Percentiles rank a stretch among this genome's conserved stretches.
These are phyloP conservation scores for Cephalopachus bancanus DNA, from an alignment of 2,797 vertebrate species.

Conservation along the genomic window DNA sequence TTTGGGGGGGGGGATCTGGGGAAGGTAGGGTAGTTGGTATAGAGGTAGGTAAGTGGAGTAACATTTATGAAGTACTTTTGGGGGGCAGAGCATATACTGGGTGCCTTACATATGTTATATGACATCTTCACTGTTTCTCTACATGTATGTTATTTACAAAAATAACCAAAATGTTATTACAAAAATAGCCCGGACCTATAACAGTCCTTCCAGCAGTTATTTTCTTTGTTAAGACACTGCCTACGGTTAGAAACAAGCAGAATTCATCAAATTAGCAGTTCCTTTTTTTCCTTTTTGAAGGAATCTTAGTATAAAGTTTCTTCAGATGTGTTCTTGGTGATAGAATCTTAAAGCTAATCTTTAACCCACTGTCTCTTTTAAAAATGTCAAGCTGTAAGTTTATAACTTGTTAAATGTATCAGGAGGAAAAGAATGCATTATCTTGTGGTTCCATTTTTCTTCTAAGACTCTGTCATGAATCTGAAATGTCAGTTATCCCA, in stretches of 20 bases:
- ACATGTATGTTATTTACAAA: background rate
- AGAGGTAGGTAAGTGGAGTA: background rate
- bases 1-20: background rate
- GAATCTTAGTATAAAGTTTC: background rate
- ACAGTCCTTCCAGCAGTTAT: background rate
- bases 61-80: background rate
- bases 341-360: background rate
- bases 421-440: background rate
- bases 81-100: background rate
- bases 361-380: background rate
- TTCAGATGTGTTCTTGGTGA: background rate
- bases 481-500: background rate
- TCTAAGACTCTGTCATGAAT: background rate
- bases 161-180: background rate
- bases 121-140: background rate
- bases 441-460: background rate
- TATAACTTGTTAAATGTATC: background rate
- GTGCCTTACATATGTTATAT: background rate
- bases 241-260: background rate
- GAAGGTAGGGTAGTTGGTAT: background rate
- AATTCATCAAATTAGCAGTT: background rate
- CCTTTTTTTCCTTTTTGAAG: background rate
- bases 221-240: background rate
- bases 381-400: background rate
- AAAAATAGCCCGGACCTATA: background rate